Evolutionary conservation across 2,888 invertebrate genomes (phyloP).

Genomic region (Tineola bisselliella): DNA sequence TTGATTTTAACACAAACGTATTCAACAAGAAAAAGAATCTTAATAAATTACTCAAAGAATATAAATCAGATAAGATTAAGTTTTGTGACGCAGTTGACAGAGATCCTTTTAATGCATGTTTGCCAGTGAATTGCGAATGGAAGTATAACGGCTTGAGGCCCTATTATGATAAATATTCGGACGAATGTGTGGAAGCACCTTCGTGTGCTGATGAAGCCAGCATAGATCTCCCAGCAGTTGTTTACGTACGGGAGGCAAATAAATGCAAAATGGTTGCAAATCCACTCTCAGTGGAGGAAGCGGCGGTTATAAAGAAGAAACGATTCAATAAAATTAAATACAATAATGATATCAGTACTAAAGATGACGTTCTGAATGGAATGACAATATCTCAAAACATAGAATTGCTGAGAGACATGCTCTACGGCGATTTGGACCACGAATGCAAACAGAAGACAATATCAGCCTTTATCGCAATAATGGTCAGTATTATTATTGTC

Average conservation of each 20-base stretch:
- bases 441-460: neutral
- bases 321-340: conserved; percentile 22
- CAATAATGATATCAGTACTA: conserved; percentile 13
- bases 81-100: conserved; percentile 35
- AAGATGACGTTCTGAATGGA: conserved; percentile 33
- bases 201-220: conserved; percentile 26
- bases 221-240: conserved; percentile 34
- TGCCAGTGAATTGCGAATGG: conserved; percentile 37
- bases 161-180: conserved; percentile 26
- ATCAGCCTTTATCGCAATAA: conserved; percentile 32
- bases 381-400: conserved; percentile 48
- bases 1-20: conserved; percentile 12
- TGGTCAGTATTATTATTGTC: neutral
- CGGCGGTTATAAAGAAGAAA: conserved; percentile 32
- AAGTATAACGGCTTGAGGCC: conserved; percentile 40
- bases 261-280: conserved; percentile 38
- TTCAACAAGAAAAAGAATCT: neutral
- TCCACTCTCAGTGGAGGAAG: conserved; percentile 33
- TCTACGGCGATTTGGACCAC: conserved; percentile 24
- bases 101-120: conserved; percentile 36
- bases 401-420: conserved; percentile 33
- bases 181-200: conserved; percentile 31
- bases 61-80: neutral
- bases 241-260: conserved; percentile 36
- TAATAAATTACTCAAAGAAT: neutral